Conservation (phyloP, 2,888 invertebrate species). For the Drosophila parthenogenetica region DNA sequence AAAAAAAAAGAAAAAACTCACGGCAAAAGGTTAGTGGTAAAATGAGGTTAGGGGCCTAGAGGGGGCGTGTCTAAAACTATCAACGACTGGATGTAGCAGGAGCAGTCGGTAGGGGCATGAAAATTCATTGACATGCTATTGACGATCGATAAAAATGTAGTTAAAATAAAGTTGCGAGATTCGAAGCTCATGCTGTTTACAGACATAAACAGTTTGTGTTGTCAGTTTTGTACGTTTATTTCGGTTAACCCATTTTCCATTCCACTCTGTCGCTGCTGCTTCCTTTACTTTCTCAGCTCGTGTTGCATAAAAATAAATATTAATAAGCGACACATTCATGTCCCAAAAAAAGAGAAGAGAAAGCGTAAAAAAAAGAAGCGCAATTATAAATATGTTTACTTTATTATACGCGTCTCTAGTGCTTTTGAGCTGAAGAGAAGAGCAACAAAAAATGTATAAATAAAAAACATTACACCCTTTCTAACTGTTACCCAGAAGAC, state of each 20-base stretch:
- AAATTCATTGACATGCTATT: conserved; percentile 60
- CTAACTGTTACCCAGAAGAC: conserved; percentile 5
- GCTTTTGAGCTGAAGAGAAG: background rate
- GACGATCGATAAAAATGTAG: conserved; percentile 73
- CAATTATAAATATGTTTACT: conserved; percentile 52
- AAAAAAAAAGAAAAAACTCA: conserved; percentile 7
- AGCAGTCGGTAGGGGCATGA: background rate
- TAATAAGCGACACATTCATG: conserved; percentile 39
- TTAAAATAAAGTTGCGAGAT: conserved; percentile 66
- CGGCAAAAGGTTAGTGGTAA: background rate
- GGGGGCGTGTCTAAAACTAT: conserved; percentile 37
- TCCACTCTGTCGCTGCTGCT: background rate
- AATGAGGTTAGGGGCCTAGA: background rate
- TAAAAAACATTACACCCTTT: conserved; percentile 10
- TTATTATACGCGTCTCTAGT: conserved; percentile 14
- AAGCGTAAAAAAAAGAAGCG: conserved; percentile 11
- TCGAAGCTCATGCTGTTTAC: conserved; percentile 44
- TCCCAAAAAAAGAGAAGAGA: background rate
- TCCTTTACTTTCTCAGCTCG: conserved; percentile 28
- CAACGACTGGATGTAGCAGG: conserved; percentile 18
- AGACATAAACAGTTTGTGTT: conserved; percentile 46
- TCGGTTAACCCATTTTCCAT: conserved; percentile 42
- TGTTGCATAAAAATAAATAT: conserved; percentile 60
- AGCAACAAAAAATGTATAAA: background rate
- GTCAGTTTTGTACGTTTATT: conserved; percentile 35